These are phyloP conservation scores for Dugesia japonica DNA, from an alignment of 2,888 invertebrate genomes.

Conservation along the genomic window DNA sequence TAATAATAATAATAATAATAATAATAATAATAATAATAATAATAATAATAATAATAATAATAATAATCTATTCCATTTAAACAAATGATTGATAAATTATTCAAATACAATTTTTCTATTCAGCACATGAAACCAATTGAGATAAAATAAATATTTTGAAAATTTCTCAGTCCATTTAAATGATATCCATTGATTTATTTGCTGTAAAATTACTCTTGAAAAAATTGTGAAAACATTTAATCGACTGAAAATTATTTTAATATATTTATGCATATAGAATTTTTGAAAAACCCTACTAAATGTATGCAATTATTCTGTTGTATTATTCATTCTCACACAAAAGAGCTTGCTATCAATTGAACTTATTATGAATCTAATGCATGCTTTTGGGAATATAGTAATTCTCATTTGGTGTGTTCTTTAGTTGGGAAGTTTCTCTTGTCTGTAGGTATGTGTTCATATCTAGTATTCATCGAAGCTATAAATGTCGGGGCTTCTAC, in stretches of 20 bases:
- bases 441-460: constrained; percentile 10
- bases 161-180: no score
- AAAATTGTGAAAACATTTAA: not conserved
- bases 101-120: no score
- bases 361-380: not conserved
- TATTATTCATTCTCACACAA: constrained; percentile 2
- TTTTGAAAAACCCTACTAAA: not conserved
- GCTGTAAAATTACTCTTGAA: no score
- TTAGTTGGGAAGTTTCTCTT: constrained; percentile 13
- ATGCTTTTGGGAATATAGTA: not conserved
- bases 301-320: not conserved
- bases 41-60: no score
- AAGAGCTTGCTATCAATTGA: not conserved
- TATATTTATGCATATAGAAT: not conserved
- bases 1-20: no score
- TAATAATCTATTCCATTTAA: no score
- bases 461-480: not conserved
- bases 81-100: no score
- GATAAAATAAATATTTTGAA: no score
- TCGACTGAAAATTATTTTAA: not conserved
- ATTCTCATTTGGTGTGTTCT: constrained; percentile 9
- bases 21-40: no score
- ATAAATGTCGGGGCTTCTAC: not conserved
- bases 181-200: no score
- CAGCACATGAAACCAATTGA: no score